Conservation (phyloP, 1,140 invertebrate genomes). For the Rhagoletis zephyria region DNA sequence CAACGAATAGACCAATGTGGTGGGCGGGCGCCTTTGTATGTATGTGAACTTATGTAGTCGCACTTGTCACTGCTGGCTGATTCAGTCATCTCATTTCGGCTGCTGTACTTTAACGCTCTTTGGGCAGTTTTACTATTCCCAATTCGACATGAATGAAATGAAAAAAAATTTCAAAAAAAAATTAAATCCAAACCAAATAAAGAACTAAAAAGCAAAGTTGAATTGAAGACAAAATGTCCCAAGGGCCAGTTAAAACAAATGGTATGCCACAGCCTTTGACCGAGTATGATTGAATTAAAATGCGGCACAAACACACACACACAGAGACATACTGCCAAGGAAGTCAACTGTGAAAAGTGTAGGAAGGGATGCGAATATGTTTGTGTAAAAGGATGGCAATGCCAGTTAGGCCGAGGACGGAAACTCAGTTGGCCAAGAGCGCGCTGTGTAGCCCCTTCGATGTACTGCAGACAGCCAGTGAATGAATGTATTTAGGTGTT, state of each 20-base stretch:
- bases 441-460: not conserved
- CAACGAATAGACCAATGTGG: not conserved
- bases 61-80: not conserved
- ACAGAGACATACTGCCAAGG: not conserved
- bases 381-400: not conserved
- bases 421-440: not conserved
- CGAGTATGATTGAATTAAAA: conserved; percentile 45
- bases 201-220: conserved; percentile 41
- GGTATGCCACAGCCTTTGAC: conserved; percentile 49
- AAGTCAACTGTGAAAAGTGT: conserved; percentile 43
- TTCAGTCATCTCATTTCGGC: too few species aligned
- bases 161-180: not conserved
- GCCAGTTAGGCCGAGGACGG: not conserved
- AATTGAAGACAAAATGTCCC: conserved; percentile 51
- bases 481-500: not conserved
- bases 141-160: conserved; percentile 26
- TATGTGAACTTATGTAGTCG: not conserved
- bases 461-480: not conserved
- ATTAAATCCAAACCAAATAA: not conserved
- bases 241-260: conserved; percentile 42
- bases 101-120: too few species aligned
- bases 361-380: not conserved
- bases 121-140: not conserved
- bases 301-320: not conserved
- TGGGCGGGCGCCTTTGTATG: not conserved